A percentile compares a stretch with the other conserved stretches of the same genome.
Conservation (phyloP, 2,888 invertebrate species). For the Megastigmus dorsalis region DNA sequence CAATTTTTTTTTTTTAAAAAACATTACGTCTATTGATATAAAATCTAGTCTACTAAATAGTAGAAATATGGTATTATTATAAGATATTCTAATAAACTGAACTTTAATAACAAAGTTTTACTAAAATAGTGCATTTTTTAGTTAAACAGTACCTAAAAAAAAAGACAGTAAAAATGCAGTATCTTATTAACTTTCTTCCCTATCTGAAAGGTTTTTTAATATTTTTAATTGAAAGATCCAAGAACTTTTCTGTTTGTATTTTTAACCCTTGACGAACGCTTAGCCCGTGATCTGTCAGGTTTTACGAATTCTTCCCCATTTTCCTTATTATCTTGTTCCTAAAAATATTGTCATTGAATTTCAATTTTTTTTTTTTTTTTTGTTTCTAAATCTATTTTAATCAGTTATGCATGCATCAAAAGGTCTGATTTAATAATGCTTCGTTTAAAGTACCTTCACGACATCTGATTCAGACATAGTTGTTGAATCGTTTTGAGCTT, state of each 20-base stretch:
- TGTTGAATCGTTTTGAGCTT: constrained; percentile 58
- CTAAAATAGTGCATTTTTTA: constrained; percentile 36
- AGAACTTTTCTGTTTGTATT: constrained; percentile 57
- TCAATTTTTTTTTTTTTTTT: no score
- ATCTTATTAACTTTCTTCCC: constrained; percentile 31
- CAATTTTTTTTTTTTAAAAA: constrained; percentile 35
- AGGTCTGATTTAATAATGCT: constrained; percentile 15
- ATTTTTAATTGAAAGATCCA: constrained; percentile 59
- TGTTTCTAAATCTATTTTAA: no score
- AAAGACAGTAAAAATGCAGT: constrained; percentile 33
- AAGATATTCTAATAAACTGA: constrained; percentile 1
- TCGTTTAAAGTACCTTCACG: constrained; percentile 33
- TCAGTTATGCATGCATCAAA: no score
- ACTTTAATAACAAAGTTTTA: constrained; percentile 1
- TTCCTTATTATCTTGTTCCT: constrained; percentile 62
- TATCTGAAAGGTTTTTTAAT: constrained; percentile 27
- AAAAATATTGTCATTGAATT: constrained; percentile 29
- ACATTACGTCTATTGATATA: constrained; percentile 39
- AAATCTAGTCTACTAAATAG: constrained; percentile 40
- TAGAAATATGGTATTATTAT: constrained; percentile 22
- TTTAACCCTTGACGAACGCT: constrained; percentile 59
- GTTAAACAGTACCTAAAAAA: constrained; percentile 48
- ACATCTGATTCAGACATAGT: constrained; percentile 59
- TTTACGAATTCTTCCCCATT: constrained; percentile 61
- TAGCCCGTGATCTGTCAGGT: constrained; percentile 52